Base-by-base conservation (phyloP, 2,113 vertebrate genomes). In the Miniopterus natalensis region DNA sequence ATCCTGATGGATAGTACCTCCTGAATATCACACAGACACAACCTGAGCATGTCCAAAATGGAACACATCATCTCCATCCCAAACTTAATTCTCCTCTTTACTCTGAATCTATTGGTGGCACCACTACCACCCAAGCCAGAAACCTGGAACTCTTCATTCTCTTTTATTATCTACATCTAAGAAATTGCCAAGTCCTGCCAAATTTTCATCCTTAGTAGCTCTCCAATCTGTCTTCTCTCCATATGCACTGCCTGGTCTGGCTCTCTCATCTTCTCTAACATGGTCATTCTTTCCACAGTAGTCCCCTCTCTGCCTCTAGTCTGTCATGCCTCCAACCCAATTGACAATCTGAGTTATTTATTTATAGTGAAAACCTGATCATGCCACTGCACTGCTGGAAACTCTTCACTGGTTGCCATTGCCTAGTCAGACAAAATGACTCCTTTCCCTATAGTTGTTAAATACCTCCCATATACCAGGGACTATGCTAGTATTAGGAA, bases 21-120 rank as follows among this genome's bases (percentile, higher is more conserved):
- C 74, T 80, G 70, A 90, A 66, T 47, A 66, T 66, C 31, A 73
- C 29, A 68, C 7, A 89, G 65, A 71, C 40, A 79, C 57, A 83
- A 94, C 45, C 45, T 84, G 40, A 92, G 40, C 42, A 84, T 80
- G 31, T 78, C 31, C 63, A 29, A 75, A 92, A 68, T 2, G 51
- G 68, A 90, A 79, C 23, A 70, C 17, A 29, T 78, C 68, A 84
- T 61, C 63, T 27, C 20, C 21, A 63, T 20, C 70, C 27, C 63
- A 96, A 86, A 92, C 55, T 13, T 20, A 8, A 29, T 87, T 96
- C 36, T 79, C 45, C 5, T 81, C 47, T 85, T 93, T 59, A 68
- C 31, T 83, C 55, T 85, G n/a, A 95, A 91, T 75, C 49, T 83
- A 59, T 53, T 84, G 49, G 36, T 53, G 23, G 31, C 0, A 95